Base-by-base conservation (phyloP, 2,888 invertebrate genomes). In the Euphydryas editha region DNA sequence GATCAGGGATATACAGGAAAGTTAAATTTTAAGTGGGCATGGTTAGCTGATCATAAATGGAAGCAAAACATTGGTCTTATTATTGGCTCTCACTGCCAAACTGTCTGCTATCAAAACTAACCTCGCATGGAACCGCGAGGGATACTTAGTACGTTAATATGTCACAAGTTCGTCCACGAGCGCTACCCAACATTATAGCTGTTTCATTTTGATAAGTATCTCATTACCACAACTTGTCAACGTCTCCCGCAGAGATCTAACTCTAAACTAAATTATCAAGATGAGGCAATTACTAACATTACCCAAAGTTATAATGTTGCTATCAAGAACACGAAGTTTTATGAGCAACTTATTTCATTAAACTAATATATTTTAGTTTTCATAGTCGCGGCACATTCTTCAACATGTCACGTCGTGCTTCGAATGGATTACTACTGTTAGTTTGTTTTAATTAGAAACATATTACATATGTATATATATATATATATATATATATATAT, bases 251-350 rank as follows among this genome's bases (percentile, higher is more conserved):
- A 44, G 54, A 24, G 37, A 37, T 57, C 68, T 51, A 59, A 55
- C 62, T 47, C 30, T 18, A 51, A 46, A 66, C 49, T 37, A 37
- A 66, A 59, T 65, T 57, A 62, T 59, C 65, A 42, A 56, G 54
- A 59, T 51, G 64, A 59, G 54, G 49, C 59, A 71, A 71, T 66
- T 60, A 63, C 56, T 42, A 37, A 54, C 37, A 18, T 65, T 65
- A 65, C 59, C 54, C 21, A 24, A 65, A 65, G 20, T 65, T 65
- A 56, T 56, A 49, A 56, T 56, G 56, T 56, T 30, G 24, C 46
- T 24, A 55, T 59, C 15, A 17, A 63, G 24, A 17, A 37, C 21
- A 46, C 42, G 18, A 46, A 37, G 20, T 39, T 51, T 46, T 46
- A 55, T 56, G 20, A 42, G 15, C 44, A 46, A 46, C 44, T 21